Evolutionary conservation across 1,140 invertebrate species (phyloP).

Genomic region (Sarcophaga bullata): DNA sequence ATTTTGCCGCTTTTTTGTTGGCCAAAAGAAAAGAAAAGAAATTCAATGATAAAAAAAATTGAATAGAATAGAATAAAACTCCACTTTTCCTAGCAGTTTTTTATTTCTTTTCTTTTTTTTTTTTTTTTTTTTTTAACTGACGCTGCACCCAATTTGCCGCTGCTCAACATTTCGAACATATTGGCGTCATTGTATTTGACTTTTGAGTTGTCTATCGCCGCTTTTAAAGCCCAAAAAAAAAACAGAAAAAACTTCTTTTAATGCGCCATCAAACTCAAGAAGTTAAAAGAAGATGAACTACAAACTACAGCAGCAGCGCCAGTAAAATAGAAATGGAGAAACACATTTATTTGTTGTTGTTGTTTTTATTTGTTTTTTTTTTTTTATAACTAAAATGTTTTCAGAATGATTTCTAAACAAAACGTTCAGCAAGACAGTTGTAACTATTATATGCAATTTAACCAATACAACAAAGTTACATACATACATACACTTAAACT

Average conservation of each 20-base stretch:
- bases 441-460: conserved; percentile 13
- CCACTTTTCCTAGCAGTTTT: neutral
- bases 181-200: conserved; percentile 39
- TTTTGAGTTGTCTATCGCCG: conserved; percentile 36
- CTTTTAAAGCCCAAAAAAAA: neutral
- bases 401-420: conserved; percentile 15
- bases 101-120: too few relatives aligned
- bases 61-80: neutral
- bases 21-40: neutral
- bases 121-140: conserved; percentile 19
- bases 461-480: too few relatives aligned
- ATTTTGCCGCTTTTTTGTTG: conserved; percentile 19
- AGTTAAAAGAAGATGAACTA: conserved; percentile 7
- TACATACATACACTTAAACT: too few relatives aligned
- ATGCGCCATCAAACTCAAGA: neutral
- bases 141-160: conserved; percentile 40
- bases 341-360: neutral
- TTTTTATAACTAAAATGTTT: neutral
- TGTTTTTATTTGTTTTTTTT: neutral
- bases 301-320: conserved; percentile 7
- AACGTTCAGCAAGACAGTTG: conserved; percentile 32
- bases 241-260: conserved; percentile 14
- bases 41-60: neutral
- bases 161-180: conserved; percentile 39
- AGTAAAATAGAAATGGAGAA: neutral